A percentile compares a stretch with the other conserved stretches of the same genome.
Conservation (phyloP, 2,113 vertebrate species). For the Platycercus adscitus region DNA sequence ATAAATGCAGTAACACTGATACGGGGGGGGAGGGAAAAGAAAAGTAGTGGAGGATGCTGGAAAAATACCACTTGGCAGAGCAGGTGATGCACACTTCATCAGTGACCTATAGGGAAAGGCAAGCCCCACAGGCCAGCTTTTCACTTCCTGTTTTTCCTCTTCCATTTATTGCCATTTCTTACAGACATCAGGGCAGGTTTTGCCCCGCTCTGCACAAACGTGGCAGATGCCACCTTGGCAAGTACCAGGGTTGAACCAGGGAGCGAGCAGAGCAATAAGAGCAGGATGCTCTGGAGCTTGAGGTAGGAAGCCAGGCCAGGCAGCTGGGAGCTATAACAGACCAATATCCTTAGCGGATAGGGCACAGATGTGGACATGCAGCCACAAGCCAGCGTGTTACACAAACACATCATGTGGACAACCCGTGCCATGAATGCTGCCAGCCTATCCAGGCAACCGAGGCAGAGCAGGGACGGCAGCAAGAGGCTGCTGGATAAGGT, state of each 20-base stretch:
- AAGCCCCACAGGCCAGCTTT: neutral
- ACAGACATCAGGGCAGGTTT: neutral
- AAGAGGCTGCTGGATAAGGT: neutral
- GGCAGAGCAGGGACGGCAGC: neutral
- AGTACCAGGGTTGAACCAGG: neutral
- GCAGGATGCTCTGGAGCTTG: slow-evolving; percentile 9
- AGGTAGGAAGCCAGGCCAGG: slow-evolving; percentile 10
- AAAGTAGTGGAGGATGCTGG: neutral
- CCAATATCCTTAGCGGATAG: slow-evolving; percentile 57
- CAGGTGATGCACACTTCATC: neutral
- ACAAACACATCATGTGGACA: slow-evolving; percentile 34
- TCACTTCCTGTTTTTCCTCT: neutral
- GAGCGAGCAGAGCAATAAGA: slow-evolving; percentile 28
- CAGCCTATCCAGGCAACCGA: neutral
- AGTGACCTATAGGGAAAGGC: neutral
- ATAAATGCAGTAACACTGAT: neutral
- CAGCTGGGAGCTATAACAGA: slow-evolving; percentile 55
- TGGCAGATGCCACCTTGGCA: slow-evolving; percentile 15
- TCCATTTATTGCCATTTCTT: neutral
- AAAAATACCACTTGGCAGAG: slow-evolving; percentile 25
- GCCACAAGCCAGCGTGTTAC: slow-evolving; percentile 34
- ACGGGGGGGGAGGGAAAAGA: neutral
- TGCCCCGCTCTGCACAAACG: neutral
- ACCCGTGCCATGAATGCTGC: neutral
- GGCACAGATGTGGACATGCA: slow-evolving; percentile 56